A percentile compares a stretch with the other conserved stretches of the same genome.
These are phyloP conservation scores for Leptopilina syphax DNA, from an alignment of 2,888 invertebrate genomes.

Conservation along the genomic window DNA sequence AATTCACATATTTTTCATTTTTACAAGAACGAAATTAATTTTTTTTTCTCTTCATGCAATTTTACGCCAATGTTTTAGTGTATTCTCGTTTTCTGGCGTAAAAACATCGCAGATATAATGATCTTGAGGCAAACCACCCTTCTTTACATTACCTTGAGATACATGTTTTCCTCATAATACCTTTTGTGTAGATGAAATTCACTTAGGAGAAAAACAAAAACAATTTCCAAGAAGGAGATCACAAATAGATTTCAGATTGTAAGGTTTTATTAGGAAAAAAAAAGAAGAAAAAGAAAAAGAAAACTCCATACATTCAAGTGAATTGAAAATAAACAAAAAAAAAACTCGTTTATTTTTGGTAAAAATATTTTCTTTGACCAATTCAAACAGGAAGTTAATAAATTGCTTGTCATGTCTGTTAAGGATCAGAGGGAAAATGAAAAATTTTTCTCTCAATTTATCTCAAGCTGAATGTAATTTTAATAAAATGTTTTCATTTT, in stretches of 20 bases:
- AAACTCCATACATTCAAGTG: neutral
- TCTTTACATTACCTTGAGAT: neutral
- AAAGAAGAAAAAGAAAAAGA: neutral
- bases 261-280: neutral
- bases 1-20: too few species aligned
- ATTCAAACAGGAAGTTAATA: neutral
- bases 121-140: neutral
- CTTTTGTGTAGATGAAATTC: constrained; percentile 7
- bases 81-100: neutral
- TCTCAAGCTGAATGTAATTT: too few species aligned
- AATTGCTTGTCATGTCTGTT: neutral
- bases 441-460: too few species aligned
- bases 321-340: constrained; percentile 4
- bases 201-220: neutral
- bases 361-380: constrained; percentile 11
- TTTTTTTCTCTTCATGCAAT: neutral
- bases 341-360: neutral
- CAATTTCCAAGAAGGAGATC: constrained; percentile 3
- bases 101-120: neutral
- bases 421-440: neutral
- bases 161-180: neutral
- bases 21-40: neutral
- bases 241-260: neutral
- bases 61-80: neutral
- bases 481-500: too few species aligned